Evolutionary conservation across 1,140 invertebrate genomes (phyloP).

Genomic region (Chymomyza costata): DNA sequence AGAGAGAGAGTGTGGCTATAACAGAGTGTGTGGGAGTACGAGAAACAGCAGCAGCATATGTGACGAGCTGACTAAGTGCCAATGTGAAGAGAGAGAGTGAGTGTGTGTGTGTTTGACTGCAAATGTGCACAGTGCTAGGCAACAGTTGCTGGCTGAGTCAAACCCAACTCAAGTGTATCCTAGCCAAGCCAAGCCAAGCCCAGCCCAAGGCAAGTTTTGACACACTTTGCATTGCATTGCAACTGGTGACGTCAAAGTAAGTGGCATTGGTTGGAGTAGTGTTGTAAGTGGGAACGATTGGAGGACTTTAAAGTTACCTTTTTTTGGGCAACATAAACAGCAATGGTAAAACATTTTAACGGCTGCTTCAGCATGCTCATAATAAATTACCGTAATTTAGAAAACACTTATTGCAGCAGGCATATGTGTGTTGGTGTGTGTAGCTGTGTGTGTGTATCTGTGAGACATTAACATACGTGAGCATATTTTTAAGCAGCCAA

Average conservation of each 20-base stretch:
- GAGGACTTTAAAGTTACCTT: too few relatives aligned
- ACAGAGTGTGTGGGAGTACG: too few relatives aligned
- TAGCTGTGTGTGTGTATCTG: constrained; percentile 2
- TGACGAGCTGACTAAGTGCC: constrained; percentile 43
- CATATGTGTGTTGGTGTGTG: constrained; percentile 3
- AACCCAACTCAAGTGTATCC: background rate
- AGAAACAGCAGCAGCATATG: constrained; percentile 1
- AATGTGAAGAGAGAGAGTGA: constrained; percentile 4
- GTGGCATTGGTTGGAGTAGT: too few relatives aligned
- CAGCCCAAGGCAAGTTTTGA: constrained; percentile 51
- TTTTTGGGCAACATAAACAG: background rate
- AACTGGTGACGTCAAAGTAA: too few relatives aligned
- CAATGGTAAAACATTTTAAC: constrained; percentile 18
- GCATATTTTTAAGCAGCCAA: constrained; percentile 33
- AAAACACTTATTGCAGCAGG: constrained; percentile 44
- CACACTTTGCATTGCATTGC: constrained; percentile 40
- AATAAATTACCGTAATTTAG: constrained; percentile 66
- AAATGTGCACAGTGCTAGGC: constrained; percentile 11
- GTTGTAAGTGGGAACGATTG: background rate
- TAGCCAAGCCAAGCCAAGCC: constrained; percentile 33
- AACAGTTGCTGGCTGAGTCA: constrained; percentile 16
- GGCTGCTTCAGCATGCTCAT: constrained; percentile 15
- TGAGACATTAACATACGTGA: constrained; percentile 41
- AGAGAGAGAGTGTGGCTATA: too few relatives aligned
- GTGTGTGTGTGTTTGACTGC: background rate